These are phyloP conservation scores for Drosophila orena DNA, from an alignment of 1,140 invertebrate species.

Conservation along the genomic window DNA sequence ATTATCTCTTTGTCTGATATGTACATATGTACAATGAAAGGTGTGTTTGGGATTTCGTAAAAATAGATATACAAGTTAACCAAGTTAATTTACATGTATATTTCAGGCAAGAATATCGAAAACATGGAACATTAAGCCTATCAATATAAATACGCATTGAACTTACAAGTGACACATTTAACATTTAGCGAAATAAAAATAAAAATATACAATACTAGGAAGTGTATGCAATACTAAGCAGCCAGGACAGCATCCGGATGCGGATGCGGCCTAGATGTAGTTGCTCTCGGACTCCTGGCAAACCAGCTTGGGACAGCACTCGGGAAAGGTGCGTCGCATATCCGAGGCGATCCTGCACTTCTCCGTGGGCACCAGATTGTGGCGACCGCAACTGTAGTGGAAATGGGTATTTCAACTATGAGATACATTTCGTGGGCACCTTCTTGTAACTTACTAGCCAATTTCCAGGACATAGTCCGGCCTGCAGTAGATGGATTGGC, in stretches of 20 bases:
- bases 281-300: constrained; percentile 68
- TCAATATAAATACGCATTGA: too few relatives aligned
- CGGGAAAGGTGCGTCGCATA: constrained; percentile 72
- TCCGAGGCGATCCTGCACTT: constrained; percentile 70
- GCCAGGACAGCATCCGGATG: too few relatives aligned
- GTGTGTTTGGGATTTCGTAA: not conserved
- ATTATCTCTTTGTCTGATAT: not conserved
- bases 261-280: constrained; percentile 53
- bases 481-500: constrained; percentile 72
- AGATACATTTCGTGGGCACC: not conserved
- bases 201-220: too few relatives aligned
- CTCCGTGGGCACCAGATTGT: constrained; percentile 68
- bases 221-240: constrained; percentile 9
- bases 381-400: constrained; percentile 68
- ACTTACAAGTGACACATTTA: not conserved
- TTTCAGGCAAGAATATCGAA: not conserved
- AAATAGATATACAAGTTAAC: not conserved
- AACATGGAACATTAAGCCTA: not conserved
- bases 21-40: not conserved
- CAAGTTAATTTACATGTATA: too few relatives aligned
- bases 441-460: constrained; percentile 47
- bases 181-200: too few relatives aligned
- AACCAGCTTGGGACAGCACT: constrained; percentile 71
- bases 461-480: constrained; percentile 76
- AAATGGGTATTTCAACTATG: not conserved